Conservation (phyloP, 2,888 invertebrate genomes). For the Rosalia funebris region DNA sequence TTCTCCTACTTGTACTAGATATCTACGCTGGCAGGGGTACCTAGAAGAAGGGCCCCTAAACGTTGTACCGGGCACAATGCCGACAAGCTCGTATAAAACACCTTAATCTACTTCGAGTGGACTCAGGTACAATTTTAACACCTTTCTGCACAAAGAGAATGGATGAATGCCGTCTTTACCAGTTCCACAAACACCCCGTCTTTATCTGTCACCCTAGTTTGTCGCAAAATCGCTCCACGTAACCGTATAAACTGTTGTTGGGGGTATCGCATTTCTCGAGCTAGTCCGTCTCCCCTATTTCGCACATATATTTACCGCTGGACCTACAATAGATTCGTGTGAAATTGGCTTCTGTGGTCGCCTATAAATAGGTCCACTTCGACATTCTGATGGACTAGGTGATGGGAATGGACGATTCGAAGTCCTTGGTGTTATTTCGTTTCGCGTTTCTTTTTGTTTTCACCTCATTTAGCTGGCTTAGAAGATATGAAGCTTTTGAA, state of each 20-base stretch:
- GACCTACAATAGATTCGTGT: slow-evolving; percentile 50
- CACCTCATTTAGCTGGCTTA: no score
- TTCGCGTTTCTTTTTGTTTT: no score
- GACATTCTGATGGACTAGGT: background rate
- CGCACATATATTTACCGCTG: slow-evolving; percentile 45
- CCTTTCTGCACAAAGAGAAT: slow-evolving; percentile 53
- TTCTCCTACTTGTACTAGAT: slow-evolving; percentile 3
- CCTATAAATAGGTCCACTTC: slow-evolving; percentile 48
- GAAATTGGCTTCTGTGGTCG: slow-evolving; percentile 56
- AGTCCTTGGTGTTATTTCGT: no score
- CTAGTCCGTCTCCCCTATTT: slow-evolving; percentile 43
- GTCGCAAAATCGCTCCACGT: slow-evolving; percentile 51
- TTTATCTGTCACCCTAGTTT: slow-evolving; percentile 40
- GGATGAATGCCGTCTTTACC: slow-evolving; percentile 26
- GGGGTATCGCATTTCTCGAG: slow-evolving; percentile 49
- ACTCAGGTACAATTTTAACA: slow-evolving; percentile 63
- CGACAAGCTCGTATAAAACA: slow-evolving; percentile 51
- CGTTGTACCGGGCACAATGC: slow-evolving; percentile 48
- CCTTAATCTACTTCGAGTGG: slow-evolving; percentile 63
- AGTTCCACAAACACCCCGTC: slow-evolving; percentile 36
- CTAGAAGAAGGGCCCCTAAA: slow-evolving; percentile 39
- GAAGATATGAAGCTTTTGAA: no score
- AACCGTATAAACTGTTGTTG: slow-evolving; percentile 58
- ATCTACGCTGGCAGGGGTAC: slow-evolving; percentile 11
- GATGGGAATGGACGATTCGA: slow-evolving; percentile 16